A percentile compares a stretch with the other conserved stretches of the same genome.
phyloP scores from a whole-genome alignment of 2,888 invertebrate genomes.

The Gerris lacustris region DNA sequence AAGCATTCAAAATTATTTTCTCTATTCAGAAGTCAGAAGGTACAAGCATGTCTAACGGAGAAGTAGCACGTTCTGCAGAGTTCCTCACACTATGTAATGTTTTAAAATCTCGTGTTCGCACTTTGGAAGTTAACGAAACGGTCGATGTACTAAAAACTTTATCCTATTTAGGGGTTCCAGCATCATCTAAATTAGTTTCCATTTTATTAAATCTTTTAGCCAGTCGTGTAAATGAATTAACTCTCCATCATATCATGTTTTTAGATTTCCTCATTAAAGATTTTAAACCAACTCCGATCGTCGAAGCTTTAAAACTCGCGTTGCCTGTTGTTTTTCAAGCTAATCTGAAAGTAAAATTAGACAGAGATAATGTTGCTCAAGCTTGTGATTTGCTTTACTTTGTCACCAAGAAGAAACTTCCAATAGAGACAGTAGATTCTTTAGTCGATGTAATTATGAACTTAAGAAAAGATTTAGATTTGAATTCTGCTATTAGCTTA shows the following conservation, averaged over 20 bases:
- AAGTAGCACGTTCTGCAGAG: conserved; percentile 43
- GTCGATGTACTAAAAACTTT: conserved; percentile 49
- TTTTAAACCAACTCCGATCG: conserved; percentile 44
- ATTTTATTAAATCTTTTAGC: conserved; percentile 51
- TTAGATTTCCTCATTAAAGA: conserved; percentile 46
- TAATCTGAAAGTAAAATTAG: conserved; percentile 46
- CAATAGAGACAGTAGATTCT: conserved; percentile 42
- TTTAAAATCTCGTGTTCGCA: conserved; percentile 44
- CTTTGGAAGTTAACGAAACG: conserved; percentile 42
- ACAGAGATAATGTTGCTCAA: conserved; percentile 42
- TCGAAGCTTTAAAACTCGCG: conserved; percentile 51
- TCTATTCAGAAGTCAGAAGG: conserved; percentile 44
- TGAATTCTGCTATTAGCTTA: conserved; percentile 41
- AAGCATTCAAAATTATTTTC: conserved; percentile 46
- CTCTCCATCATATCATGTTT: conserved; percentile 49
- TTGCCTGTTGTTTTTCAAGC: conserved; percentile 55
- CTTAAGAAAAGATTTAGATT: conserved; percentile 36
- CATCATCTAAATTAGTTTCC: conserved; percentile 47
- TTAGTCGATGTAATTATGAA: conserved; percentile 43
- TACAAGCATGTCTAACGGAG: conserved; percentile 36
- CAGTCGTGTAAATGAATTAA: conserved; percentile 48
- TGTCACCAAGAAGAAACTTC: conserved; percentile 41
- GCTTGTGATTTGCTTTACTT: conserved; percentile 46
- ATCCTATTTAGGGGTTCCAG: conserved; percentile 45
- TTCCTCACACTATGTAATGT: conserved; percentile 48